Evolutionary conservation across 2,797 vertebrate genomes (phyloP).

Genomic region (Nothura maculosa): DNA sequence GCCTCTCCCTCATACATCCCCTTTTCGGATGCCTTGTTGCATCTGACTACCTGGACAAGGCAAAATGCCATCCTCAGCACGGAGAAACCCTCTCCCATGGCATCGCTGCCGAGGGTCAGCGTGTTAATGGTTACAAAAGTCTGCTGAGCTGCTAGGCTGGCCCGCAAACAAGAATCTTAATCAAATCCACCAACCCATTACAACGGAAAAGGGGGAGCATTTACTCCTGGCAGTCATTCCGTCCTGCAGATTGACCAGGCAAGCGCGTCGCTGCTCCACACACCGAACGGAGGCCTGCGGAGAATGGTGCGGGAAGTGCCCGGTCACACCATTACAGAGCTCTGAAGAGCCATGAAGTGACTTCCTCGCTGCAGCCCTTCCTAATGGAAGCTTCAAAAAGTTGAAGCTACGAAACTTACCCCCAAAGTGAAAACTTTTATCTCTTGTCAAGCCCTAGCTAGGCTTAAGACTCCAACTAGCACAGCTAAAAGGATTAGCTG

Average conservation of each 20-base stretch:
- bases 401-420: not conserved
- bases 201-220: conserved; percentile 39
- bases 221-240: conserved; percentile 39
- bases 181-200: conserved; percentile 47
- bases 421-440: conserved; percentile 27
- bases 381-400: conserved; percentile 38
- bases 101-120: conserved; percentile 65
- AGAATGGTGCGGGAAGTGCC: not conserved
- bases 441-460: not conserved
- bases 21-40: conserved; percentile 43
- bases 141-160: conserved; percentile 67
- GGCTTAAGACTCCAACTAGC: not conserved
- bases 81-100: conserved; percentile 67
- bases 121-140: conserved; percentile 68
- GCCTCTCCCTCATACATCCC: conserved; percentile 32
- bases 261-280: conserved; percentile 31
- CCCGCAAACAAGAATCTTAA: conserved; percentile 73
- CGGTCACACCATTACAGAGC: not conserved
- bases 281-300: conserved; percentile 27
- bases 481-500: conserved; percentile 25
- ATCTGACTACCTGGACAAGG: conserved; percentile 72
- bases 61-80: conserved; percentile 74
- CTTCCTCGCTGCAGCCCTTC: not conserved
- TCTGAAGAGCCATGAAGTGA: not conserved
- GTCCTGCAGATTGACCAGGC: conserved; percentile 18